phyloP scores from a whole-genome alignment of 2,113 vertebrate genomes.

The Apeltes quadracus region DNA sequence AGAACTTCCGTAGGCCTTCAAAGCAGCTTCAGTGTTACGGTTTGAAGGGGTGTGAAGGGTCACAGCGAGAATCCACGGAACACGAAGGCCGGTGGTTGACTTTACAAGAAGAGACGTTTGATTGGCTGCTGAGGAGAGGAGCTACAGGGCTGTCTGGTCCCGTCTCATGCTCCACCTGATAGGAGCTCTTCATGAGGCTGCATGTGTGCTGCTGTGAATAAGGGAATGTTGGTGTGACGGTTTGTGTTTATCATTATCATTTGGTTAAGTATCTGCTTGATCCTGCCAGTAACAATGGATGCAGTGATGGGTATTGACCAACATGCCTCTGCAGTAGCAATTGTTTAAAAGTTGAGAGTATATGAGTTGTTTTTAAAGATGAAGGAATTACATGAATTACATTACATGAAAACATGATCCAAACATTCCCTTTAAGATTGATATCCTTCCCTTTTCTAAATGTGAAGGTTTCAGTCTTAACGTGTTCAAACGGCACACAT shows the following conservation, averaged over 20 bases:
- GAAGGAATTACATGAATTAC: neutral
- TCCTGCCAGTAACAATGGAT: neutral
- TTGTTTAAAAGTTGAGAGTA: neutral
- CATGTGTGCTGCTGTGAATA: too few relatives aligned
- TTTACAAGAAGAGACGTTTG: neutral
- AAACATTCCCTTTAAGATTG: too few relatives aligned
- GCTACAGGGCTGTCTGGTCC: neutral
- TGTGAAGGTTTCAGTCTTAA: too few relatives aligned
- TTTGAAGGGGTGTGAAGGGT: conserved; percentile 4
- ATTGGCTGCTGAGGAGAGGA: neutral
- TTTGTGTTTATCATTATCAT: neutral
- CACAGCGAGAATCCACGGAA: neutral
- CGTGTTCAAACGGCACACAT: too few relatives aligned
- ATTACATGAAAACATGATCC: too few relatives aligned
- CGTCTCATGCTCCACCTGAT: neutral
- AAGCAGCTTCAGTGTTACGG: neutral
- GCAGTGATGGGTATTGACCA: neutral
- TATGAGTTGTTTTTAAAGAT: neutral
- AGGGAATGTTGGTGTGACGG: neutral
- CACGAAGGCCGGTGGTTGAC: neutral
- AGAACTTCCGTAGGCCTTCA: neutral
- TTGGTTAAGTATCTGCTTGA: neutral
- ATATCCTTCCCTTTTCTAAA: too few relatives aligned
- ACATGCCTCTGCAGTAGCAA: neutral
- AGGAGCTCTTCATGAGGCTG: neutral